Conservation (phyloP, 2,797 vertebrate genomes). For the Notolepis coatsorum region DNA sequence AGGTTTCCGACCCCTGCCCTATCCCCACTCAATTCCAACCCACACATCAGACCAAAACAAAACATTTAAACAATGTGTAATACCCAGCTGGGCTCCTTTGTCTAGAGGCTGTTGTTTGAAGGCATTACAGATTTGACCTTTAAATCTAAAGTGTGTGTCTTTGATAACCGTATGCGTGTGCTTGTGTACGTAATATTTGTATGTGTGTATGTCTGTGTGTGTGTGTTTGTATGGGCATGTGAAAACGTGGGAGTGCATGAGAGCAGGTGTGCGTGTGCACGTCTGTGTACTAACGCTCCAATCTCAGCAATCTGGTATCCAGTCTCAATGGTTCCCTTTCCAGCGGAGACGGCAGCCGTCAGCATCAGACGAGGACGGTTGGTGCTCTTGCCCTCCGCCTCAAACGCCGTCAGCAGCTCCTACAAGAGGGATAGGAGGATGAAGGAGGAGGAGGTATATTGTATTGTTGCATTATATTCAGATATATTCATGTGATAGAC, state of each 20-base stretch:
- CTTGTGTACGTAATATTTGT: not conserved
- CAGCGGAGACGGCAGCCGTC: slow-evolving; percentile 81
- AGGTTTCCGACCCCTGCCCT: too few relatives aligned
- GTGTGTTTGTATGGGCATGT: not conserved
- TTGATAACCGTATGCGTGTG: slow-evolving; percentile 70
- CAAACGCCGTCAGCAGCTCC: slow-evolving; percentile 81
- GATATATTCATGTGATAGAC: too few relatives aligned
- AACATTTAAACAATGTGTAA: too few relatives aligned
- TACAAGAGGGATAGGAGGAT: slow-evolving; percentile 35
- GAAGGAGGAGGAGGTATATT: not conserved
- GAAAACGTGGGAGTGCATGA: not conserved
- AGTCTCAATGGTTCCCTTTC: slow-evolving; percentile 71
- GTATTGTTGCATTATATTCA: too few relatives aligned
- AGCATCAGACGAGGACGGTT: slow-evolving; percentile 78
- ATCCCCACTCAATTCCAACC: too few relatives aligned
- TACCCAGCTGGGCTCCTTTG: too few relatives aligned
- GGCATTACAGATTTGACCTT: too few relatives aligned
- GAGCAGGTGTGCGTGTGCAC: not conserved
- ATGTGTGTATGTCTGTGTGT: not conserved
- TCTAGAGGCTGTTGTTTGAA: too few relatives aligned
- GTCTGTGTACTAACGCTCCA: slow-evolving; percentile 61
- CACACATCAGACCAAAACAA: too few relatives aligned
- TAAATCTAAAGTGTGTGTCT: too few relatives aligned
- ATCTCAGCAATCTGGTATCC: slow-evolving; percentile 81
- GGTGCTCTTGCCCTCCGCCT: slow-evolving; percentile 70